Conservation (phyloP, 2,113 vertebrate genomes). For the Mohoua ochrocephala region DNA sequence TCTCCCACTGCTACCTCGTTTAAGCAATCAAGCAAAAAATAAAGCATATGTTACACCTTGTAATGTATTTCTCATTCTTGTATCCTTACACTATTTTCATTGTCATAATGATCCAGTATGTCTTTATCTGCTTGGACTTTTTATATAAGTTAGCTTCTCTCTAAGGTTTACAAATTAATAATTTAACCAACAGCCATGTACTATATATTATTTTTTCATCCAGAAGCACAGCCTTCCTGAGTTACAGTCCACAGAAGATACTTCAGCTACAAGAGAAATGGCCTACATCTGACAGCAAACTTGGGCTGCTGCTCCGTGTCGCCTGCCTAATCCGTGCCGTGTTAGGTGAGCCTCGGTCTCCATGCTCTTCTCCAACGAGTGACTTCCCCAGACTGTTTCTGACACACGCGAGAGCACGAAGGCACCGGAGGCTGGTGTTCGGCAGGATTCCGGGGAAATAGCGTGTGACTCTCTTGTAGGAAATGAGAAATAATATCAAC, state of each 20-base stretch:
- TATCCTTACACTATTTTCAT: constrained; percentile 64
- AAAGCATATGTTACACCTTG: constrained; percentile 70
- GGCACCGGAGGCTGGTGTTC: not conserved
- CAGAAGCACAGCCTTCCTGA: constrained; percentile 34
- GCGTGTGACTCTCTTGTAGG: not conserved
- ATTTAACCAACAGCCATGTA: constrained; percentile 60
- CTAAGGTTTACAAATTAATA: constrained; percentile 56
- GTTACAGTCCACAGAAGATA: not conserved
- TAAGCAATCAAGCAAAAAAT: constrained; percentile 69
- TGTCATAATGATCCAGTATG: constrained; percentile 60
- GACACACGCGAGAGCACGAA: not conserved
- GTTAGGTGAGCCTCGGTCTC: not conserved
- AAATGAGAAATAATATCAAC: not conserved
- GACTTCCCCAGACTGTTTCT: not conserved
- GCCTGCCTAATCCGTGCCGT: not conserved
- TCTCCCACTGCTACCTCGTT: constrained; percentile 61
- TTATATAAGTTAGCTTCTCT: constrained; percentile 60
- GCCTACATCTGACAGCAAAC: constrained; percentile 44
- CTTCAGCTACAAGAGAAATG: constrained; percentile 37
- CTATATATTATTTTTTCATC: constrained; percentile 53
- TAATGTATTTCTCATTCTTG: constrained; percentile 64
- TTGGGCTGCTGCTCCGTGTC: not conserved
- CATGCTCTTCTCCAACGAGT: not conserved
- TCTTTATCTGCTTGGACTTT: constrained; percentile 57
- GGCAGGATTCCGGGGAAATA: not conserved